Base-by-base conservation (phyloP, 2,113 vertebrate genomes). In the Bettongia penicillata region DNA sequence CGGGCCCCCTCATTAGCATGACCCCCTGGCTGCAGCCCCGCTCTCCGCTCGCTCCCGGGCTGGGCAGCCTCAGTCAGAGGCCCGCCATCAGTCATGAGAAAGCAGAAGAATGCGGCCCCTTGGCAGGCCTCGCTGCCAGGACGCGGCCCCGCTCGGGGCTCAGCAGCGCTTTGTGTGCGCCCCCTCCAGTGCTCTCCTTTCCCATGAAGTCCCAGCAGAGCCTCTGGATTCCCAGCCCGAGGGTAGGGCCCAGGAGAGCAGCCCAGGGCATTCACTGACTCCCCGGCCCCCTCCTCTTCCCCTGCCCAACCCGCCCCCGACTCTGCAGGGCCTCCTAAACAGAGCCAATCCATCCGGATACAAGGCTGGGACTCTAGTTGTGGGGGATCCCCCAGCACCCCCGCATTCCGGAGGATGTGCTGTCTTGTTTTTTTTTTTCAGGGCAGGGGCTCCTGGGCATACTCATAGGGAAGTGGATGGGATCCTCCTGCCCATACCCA, bases 91-190 rank as follows among this genome's bases (percentile, higher is more conserved):
- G 97, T 99, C 99, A 99, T 99, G 99, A 99, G 99, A 99, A 99
- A 99, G 98, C 98, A 96, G 98, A 99, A 99, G 99, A 99, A 99
- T 99, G 99, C 98, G 98, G 98, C 97, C 98, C 98, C 99, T 99
- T 99, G 99, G 99, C 99, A 99, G 98, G 98, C 98, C 98, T 99
- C 98, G 98, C 98, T 99, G 99, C 98, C 99, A 99, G 98, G 99
- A 98, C 98, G 98, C 98, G 98, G 98, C 98, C 99, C 99, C 98
- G 98, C 98, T 77, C 61, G 0, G 61, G 61, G 61, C 98, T 98
- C 98, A 98, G 98, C 98, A 98, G 98, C 98, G 98, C 98, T 98
- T 99, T 99, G 99, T 99, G 97, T 96, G 95, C 98, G 98, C 98
- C 97, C 98, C 98, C 98, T 98, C 98, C 97, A 98, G 98, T 89